Evolutionary conservation across 2,113 vertebrate genomes (phyloP), one percentile per base, ranked within the genome.

Genomic region (Tyrannus savana): DNA sequence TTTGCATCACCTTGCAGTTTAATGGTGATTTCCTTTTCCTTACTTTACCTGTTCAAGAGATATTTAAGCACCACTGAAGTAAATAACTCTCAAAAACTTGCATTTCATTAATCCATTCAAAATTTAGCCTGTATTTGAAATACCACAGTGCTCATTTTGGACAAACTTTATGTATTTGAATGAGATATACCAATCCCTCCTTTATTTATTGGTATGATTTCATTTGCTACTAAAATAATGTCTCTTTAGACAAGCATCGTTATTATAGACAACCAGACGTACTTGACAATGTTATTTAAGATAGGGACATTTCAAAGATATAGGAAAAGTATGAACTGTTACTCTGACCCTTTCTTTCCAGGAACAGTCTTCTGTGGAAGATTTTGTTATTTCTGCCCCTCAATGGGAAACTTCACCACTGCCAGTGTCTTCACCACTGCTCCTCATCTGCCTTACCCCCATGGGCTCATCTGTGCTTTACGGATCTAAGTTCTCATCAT

Each of bases 141-240:
- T 58, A 75, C 4, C 33, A 24, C 2, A 2, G 15, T 12, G 7
- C 7, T 93, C 22, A 46, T 74, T 94, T 86, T 90, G 37, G 31
- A 86, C 35, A 74, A 71, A 22, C 2, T 41, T 52, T 37, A 56
- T 60, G 10, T 56, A 56, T 81, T 52, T 81, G n/a, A 59, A 22
- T 33, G 37, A 81, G 59, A 39, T 42, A 69, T 28, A 64, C 14
- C 49, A 55, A 18, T 69, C 6, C 66, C 11, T 90, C 13, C 18
- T 42, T 87, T 93, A 85, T 91, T 87, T 85, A 80, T 71, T 12
- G 35, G 31, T 67, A 71, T 77, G 19, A 92, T 86, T 93, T 95
- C 4, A 80, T 80, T 85, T 46, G 13, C 39, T 80, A 37, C 33
- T 59, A 53, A 80, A 83, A 69, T 83, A 41, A 77, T 41, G 12